Conservation (phyloP, 2,113 vertebrate genomes). For the Notechis scutatus region DNA sequence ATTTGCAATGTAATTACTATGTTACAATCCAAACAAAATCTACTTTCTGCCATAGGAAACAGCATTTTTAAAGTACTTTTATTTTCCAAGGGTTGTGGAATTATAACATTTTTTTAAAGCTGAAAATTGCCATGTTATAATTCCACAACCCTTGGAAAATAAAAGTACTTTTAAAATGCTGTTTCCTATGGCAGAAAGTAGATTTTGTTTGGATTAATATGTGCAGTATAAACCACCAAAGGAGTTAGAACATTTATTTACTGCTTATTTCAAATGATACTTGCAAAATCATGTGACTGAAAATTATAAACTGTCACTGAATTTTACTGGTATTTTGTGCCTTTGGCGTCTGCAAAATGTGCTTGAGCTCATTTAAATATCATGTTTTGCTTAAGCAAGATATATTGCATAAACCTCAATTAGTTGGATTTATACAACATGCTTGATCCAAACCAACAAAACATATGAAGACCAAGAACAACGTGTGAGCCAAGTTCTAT, state of each 20-base stretch:
- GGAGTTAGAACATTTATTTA: neutral
- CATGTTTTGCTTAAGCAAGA: neutral
- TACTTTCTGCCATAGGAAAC: neutral
- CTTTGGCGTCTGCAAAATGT: neutral
- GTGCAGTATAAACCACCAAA: neutral
- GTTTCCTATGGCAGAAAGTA: too few relatives aligned
- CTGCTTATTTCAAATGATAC: neutral
- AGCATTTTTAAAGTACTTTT: neutral
- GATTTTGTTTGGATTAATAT: too few relatives aligned
- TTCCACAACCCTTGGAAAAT: too few relatives aligned
- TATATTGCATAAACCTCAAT: neutral
- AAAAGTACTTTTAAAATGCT: too few relatives aligned
- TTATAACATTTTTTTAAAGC: neutral
- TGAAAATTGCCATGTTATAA: too few relatives aligned
- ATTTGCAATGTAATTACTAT: neutral
- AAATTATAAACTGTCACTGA: neutral
- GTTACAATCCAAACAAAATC: neutral
- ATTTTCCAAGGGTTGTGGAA: neutral
- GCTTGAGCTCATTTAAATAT: neutral
- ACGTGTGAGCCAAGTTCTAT: neutral
- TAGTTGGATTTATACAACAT: neutral
- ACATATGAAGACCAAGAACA: neutral
- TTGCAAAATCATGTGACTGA: neutral
- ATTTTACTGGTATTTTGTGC: neutral
- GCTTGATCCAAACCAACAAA: neutral